A percentile compares a stretch with the other conserved stretches of the same genome.
Conservation (phyloP, 2,797 vertebrate genomes). For the Sardinella longiceps region DNA sequence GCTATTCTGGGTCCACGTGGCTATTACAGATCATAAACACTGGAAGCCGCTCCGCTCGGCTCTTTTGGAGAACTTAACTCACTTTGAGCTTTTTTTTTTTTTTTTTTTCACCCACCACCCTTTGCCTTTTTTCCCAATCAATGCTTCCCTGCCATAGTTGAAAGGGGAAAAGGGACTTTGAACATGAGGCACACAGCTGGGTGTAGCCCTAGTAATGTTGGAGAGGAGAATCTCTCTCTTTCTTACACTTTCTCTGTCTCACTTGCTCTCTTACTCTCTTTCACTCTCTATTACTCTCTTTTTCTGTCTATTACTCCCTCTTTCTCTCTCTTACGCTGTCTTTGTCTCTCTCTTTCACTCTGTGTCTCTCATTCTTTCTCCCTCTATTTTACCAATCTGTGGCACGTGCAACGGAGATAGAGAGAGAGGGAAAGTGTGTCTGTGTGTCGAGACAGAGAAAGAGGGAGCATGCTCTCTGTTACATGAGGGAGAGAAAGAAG, state of each 20-base stretch:
- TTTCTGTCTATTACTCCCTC: background rate
- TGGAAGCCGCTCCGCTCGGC: background rate
- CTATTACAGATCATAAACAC: slow-evolving; percentile 10
- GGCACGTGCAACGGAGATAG: background rate
- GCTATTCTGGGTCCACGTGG: background rate
- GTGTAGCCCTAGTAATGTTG: background rate
- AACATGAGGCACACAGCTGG: slow-evolving; percentile 12
- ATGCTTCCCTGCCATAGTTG: background rate
- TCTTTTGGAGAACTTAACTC: background rate
- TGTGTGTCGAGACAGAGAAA: background rate
- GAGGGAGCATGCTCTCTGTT: background rate
- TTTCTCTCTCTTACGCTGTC: background rate
- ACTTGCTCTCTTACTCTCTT: background rate
- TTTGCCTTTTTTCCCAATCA: background rate
- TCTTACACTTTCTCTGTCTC: background rate
- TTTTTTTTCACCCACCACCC: background rate
- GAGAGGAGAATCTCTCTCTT: background rate
- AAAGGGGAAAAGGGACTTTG: slow-evolving; percentile 12
- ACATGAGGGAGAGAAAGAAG: too few species aligned
- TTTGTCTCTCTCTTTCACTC: background rate
- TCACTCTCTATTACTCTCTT: background rate
- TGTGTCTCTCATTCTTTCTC: background rate
- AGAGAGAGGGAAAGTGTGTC: background rate
- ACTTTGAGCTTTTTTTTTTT: background rate
- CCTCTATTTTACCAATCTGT: background rate